Evolutionary conservation across 1,140 invertebrate species (phyloP).

Genomic region (Cydia fagiglandana): DNA sequence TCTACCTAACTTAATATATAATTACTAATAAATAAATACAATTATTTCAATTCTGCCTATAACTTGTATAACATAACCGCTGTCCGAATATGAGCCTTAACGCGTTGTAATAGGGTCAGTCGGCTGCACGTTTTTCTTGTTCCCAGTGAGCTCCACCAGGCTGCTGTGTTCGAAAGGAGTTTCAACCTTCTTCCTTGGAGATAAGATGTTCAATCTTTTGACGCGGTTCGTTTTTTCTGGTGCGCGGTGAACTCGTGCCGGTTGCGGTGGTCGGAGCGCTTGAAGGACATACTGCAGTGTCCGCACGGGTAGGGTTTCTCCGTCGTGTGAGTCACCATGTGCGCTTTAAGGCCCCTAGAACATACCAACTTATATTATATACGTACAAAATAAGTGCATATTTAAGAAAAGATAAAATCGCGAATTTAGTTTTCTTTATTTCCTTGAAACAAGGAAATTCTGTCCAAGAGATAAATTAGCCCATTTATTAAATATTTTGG

Average conservation of each 20-base stretch:
- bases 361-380: neutral
- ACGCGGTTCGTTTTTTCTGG: neutral
- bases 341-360: neutral
- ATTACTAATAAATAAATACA: too few species aligned
- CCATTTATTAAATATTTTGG: too few species aligned
- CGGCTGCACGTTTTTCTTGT: neutral
- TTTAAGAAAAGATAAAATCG: neutral
- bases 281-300: neutral
- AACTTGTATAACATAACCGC: neutral
- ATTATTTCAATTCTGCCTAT: too few species aligned
- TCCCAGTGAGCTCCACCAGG: too few species aligned
- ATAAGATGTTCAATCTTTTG: too few species aligned
- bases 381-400: neutral
- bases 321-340: neutral
- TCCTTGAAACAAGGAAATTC: too few species aligned
- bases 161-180: too few species aligned
- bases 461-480: too few species aligned
- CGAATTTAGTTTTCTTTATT: too few species aligned
- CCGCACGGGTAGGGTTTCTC: neutral
- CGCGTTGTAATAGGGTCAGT: neutral
- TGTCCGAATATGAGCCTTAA: neutral
- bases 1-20: too few species aligned
- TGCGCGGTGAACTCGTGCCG: slow-evolving; percentile 12
- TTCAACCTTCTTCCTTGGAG: too few species aligned
- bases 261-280: neutral